Conservation (phyloP, 2,888 invertebrate genomes). For the Anthoptus insignis region DNA sequence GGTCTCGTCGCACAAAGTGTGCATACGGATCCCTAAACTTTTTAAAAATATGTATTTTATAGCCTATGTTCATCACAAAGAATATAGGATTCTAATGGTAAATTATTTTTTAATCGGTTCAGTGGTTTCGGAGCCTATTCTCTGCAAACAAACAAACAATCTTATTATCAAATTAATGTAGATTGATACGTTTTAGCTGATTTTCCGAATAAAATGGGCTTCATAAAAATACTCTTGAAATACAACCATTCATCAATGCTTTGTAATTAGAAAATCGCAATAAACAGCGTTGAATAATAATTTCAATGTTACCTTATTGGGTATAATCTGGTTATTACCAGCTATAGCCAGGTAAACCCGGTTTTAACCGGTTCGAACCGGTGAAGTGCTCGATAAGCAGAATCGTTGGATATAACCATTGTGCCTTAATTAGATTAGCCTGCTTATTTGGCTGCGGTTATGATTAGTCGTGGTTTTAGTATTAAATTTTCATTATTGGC, state of each 20-base stretch:
- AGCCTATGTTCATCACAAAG: too few relatives aligned
- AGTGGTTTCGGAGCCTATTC: too few relatives aligned
- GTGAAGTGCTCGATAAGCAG: constrained; percentile 22
- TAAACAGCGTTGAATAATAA: constrained; percentile 21
- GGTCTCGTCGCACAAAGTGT: too few relatives aligned
- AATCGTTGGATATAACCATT: constrained; percentile 25
- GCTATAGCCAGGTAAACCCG: constrained; percentile 15
- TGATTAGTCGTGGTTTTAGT: not conserved
- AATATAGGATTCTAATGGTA: too few relatives aligned
- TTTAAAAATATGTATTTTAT: too few relatives aligned
- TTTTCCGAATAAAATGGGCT: too few relatives aligned
- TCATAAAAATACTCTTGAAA: too few relatives aligned
- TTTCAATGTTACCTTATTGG: constrained; percentile 26
- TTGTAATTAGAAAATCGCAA: not conserved
- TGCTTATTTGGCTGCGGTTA: constrained; percentile 2
- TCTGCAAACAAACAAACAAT: too few relatives aligned
- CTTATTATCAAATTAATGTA: too few relatives aligned
- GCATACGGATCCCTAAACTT: too few relatives aligned
- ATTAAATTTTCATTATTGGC: not conserved
- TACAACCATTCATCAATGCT: not conserved
- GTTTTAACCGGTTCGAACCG: constrained; percentile 9
- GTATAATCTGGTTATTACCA: constrained; percentile 20
- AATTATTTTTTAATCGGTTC: too few relatives aligned
- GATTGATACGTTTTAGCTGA: too few relatives aligned
- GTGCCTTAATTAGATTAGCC: constrained; percentile 19